These are phyloP conservation scores for Taxidea taxus DNA, from an alignment of 2,113 vertebrate species.

Conservation along the genomic window DNA sequence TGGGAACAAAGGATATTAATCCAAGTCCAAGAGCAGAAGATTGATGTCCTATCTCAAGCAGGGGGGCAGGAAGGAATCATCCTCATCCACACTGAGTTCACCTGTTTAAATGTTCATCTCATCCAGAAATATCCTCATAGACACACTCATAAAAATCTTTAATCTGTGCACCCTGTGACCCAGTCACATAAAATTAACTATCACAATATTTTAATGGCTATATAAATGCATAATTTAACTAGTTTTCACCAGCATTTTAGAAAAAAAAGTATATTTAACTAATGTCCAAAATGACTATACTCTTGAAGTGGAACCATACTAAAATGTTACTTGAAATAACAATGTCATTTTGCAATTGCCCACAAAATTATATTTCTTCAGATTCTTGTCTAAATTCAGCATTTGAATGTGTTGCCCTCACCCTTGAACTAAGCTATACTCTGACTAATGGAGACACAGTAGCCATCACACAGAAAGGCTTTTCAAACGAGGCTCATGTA, in stretches of 20 bases:
- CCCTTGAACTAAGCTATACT: background rate
- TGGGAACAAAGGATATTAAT: background rate
- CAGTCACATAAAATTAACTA: background rate
- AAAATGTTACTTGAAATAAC: background rate
- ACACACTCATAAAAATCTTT: background rate
- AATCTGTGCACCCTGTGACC: background rate
- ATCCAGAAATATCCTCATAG: background rate
- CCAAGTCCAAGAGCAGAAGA: background rate
- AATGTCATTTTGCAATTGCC: background rate
- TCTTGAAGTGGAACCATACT: background rate
- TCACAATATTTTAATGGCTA: background rate
- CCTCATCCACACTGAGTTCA: background rate
- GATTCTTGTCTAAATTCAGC: background rate
- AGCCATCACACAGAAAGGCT: background rate
- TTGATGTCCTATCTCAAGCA: background rate
- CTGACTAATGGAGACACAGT: constrained; percentile 36
- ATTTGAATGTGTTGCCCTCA: background rate
- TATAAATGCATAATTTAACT: background rate
- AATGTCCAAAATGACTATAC: background rate
- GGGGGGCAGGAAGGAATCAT: background rate
- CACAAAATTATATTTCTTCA: constrained; percentile 14
- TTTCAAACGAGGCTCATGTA: background rate
- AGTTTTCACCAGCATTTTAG: background rate
- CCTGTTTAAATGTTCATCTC: background rate
- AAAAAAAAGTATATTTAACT: background rate